Percentiles rank a stretch among this genome's conserved stretches.
These are phyloP conservation scores for Channallabes apus DNA, from an alignment of 2,797 vertebrate species.

Conservation along the genomic window DNA sequence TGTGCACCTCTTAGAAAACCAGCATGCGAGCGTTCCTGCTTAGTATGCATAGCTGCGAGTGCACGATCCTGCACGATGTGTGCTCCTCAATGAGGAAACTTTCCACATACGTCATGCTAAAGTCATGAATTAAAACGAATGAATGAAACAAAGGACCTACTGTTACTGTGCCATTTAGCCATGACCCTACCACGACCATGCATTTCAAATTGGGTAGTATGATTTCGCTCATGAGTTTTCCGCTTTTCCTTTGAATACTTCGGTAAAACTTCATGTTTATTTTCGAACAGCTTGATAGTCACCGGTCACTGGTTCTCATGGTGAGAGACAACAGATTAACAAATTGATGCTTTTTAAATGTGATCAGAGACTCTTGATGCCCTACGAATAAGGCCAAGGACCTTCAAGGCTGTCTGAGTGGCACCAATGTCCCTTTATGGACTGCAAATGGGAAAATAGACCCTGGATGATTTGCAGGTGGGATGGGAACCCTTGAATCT, in stretches of 20 bases:
- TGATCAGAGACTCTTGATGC: neutral
- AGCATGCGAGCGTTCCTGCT: constrained; percentile 11
- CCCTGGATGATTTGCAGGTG: too few relatives aligned
- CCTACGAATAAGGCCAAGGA: neutral
- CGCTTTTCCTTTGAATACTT: neutral
- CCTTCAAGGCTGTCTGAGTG: neutral
- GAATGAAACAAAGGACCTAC: neutral
- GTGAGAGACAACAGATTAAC: neutral
- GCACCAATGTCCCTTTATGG: neutral
- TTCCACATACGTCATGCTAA: neutral
- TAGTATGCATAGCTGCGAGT: constrained; percentile 19
- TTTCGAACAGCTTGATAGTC: neutral
- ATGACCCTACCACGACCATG: neutral
- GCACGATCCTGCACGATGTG: neutral
- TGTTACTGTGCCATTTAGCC: neutral
- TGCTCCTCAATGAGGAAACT: neutral
- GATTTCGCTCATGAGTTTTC: neutral
- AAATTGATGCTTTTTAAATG: neutral
- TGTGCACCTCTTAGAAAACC: neutral
- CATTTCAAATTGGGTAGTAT: too few relatives aligned
- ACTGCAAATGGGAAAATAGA: too few relatives aligned
- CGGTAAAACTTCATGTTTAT: neutral
- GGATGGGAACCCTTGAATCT: neutral
- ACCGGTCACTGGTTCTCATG: neutral
- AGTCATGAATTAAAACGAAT: neutral